These are phyloP conservation scores for Heptranchias perlo DNA, from an alignment of 2,113 vertebrate species.

Conservation along the genomic window DNA sequence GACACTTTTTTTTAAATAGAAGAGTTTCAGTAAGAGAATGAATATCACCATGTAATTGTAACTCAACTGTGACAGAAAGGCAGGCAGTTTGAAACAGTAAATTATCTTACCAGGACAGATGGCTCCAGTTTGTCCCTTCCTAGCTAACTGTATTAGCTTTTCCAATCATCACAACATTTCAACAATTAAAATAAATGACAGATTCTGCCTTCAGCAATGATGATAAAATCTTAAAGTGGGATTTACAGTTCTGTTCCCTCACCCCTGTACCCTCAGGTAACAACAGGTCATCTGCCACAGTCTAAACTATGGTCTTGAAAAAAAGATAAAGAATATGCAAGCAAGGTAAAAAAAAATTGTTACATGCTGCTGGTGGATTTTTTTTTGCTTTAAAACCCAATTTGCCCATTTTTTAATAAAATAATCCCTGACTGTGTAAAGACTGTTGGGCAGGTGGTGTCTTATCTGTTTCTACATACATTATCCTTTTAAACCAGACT, in stretches of 20 bases:
- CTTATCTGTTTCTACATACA: background rate
- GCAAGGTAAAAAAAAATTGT: background rate
- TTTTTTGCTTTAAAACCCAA: background rate
- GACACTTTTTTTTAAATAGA: background rate
- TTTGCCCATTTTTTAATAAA: background rate
- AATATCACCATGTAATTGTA: conserved; percentile 47
- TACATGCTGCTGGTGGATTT: background rate
- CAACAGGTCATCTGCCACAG: background rate
- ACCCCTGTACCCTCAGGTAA: conserved; percentile 3
- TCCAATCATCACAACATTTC: conserved; percentile 44
- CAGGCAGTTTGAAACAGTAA: conserved; percentile 42
- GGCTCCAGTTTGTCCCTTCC: conserved; percentile 41
- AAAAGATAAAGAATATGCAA: background rate
- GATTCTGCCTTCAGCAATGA: conserved; percentile 46
- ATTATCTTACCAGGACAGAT: conserved; percentile 48
- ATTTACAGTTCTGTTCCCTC: conserved; percentile 45
- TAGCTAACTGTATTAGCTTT: conserved; percentile 42
- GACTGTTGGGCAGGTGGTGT: background rate
- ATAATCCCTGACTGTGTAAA: background rate
- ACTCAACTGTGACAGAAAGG: conserved; percentile 47
- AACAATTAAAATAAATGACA: conserved; percentile 44
- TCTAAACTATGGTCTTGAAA: background rate
- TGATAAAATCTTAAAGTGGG: conserved; percentile 52
- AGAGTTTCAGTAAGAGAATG: conserved; percentile 46
- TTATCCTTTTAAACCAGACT: background rate